A percentile compares a stretch with the other conserved stretches of the same genome.
Conservation (phyloP, 2,888 invertebrate genomes). For the Lasius platythorax region DNA sequence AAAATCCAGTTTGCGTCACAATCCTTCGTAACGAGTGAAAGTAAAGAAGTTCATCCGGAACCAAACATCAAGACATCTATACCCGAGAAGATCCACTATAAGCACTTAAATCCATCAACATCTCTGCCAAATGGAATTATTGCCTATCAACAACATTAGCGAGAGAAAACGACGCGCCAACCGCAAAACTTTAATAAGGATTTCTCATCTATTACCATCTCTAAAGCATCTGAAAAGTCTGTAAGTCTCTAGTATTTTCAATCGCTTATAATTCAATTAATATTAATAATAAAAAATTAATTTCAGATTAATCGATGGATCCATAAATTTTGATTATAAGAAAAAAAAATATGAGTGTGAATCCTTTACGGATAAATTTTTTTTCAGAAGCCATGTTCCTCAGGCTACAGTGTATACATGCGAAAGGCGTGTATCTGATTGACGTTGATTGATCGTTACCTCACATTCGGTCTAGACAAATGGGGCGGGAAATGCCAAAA, state of each 20-base stretch:
- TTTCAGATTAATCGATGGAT: neutral
- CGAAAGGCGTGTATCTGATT: neutral
- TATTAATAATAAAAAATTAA: constrained; percentile 14
- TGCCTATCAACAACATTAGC: constrained; percentile 9
- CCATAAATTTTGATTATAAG: neutral
- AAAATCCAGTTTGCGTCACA: constrained; percentile 78
- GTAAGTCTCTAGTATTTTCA: neutral
- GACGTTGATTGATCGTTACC: constrained; percentile 14
- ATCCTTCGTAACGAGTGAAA: constrained; percentile 82
- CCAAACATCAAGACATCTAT: constrained; percentile 69
- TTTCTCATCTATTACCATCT: neutral
- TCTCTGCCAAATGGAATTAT: constrained; percentile 46
- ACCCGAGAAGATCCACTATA: constrained; percentile 41
- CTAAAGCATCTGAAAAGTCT: neutral
- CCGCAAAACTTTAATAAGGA: constrained; percentile 2
- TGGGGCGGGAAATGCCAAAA: neutral
- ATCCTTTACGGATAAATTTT: neutral
- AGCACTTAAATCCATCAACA: constrained; percentile 37
- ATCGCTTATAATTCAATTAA: neutral
- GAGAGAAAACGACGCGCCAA: constrained; percentile 56
- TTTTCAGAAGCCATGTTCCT: neutral
- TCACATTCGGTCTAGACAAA: neutral
- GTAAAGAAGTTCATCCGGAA: constrained; percentile 81
- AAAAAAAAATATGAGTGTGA: neutral
- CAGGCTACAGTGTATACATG: neutral